Percentiles rank a stretch among this genome's conserved stretches.
These are phyloP conservation scores for Sander vitreus DNA, from an alignment of 2,113 vertebrate genomes.

Conservation along the genomic window DNA sequence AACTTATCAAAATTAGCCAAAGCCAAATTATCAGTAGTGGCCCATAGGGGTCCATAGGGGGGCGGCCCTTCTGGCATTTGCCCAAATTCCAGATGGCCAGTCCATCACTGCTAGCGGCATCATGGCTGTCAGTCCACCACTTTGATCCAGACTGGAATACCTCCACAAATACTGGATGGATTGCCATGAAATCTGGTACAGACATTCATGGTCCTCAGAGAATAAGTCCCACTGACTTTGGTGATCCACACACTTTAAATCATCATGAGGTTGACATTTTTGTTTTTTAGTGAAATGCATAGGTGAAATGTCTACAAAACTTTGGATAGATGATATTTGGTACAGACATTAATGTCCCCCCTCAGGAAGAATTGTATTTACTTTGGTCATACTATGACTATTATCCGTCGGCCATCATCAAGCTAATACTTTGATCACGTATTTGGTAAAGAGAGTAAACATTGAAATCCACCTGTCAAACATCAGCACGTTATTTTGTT, in stretches of 20 bases:
- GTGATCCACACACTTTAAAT: not conserved
- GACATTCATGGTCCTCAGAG: not conserved
- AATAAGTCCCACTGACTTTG: not conserved
- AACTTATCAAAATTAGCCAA: too few species aligned
- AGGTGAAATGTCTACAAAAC: too few species aligned
- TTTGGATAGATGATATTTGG: not conserved
- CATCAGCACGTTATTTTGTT: not conserved
- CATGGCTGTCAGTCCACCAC: not conserved
- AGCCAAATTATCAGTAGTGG: too few species aligned
- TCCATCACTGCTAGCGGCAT: not conserved
- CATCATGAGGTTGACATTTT: not conserved
- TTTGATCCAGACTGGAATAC: too few species aligned
- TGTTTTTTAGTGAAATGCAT: not conserved
- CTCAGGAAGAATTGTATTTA: not conserved
- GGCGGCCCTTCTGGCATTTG: too few species aligned
- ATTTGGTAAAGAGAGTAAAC: not conserved
- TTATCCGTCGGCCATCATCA: not conserved
- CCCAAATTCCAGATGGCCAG: too few species aligned
- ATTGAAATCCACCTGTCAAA: not conserved
- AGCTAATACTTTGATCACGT: not conserved
- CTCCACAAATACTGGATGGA: not conserved
- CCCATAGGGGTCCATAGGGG: too few species aligned
- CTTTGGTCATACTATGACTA: not conserved
- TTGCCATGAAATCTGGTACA: not conserved
- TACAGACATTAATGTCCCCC: not conserved